phyloP scores from a whole-genome alignment of 2,888 invertebrate genomes.

The Magallana nippona region DNA sequence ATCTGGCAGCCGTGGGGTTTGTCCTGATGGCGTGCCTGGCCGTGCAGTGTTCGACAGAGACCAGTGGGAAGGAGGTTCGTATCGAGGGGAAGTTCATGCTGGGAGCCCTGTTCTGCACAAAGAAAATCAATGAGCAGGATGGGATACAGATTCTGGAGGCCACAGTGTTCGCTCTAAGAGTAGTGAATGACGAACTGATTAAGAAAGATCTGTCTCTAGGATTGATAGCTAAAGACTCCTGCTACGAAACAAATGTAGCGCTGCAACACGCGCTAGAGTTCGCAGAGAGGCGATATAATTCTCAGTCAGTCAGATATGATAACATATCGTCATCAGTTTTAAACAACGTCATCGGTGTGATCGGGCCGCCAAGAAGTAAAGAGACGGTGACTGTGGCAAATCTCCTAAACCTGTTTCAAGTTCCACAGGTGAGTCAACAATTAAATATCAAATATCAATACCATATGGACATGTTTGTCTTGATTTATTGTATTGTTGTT shows the following conservation, averaged over 20 bases:
- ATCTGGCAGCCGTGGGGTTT: neutral
- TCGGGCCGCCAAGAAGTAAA: conserved; percentile 83
- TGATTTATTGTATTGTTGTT: neutral
- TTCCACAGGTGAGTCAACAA: conserved; percentile 80
- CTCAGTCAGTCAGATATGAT: neutral
- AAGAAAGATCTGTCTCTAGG: conserved; percentile 85
- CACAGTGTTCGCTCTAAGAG: conserved; percentile 85
- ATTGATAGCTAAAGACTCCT: conserved; percentile 84
- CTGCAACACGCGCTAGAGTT: conserved; percentile 82
- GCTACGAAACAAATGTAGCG: conserved; percentile 86
- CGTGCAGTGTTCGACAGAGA: neutral
- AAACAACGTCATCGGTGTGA: conserved; percentile 82
- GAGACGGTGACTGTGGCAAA: conserved; percentile 83
- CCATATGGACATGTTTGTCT: neutral
- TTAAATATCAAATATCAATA: neutral
- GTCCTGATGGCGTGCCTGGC: neutral
- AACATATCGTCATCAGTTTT: neutral
- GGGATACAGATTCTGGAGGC: conserved; percentile 87
- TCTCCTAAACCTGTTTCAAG: conserved; percentile 82
- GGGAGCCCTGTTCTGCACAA: conserved; percentile 85
- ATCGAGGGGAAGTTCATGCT: conserved; percentile 84
- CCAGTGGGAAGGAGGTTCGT: conserved; percentile 2
- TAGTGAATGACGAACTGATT: conserved; percentile 83
- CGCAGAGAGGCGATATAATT: conserved; percentile 35
- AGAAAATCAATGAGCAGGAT: conserved; percentile 83